Base-by-base conservation (phyloP, 2,888 invertebrate species). In the Synanthedon tipuliformis region DNA sequence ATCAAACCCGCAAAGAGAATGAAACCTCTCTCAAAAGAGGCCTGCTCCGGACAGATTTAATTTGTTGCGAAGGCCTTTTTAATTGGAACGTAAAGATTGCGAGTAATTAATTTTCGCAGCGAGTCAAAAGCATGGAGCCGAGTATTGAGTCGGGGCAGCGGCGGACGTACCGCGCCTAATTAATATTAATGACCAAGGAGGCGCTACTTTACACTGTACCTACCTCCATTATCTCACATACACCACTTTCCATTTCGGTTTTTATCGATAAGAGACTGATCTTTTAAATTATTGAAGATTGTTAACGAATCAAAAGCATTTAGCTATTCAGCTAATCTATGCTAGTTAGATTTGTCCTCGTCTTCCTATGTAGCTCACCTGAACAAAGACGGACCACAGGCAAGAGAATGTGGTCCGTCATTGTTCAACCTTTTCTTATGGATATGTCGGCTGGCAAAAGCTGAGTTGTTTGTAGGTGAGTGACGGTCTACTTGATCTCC, bases 21-120 rank as follows among this genome's bases (percentile, higher is more conserved):
- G 81, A 85, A 83, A 82, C 81, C 83, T 83, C 83, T 84, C 86
- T 86, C 78, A 83, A 87, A 86, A 83, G 85, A 77, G 78, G 81
- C 81, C 85, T 87, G 87, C 80, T 78, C 72, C 76, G 81, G 87
- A 87, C 87, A 87, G 87, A 87, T 87, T 87, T 87, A 87, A 87
- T 87, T 87, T 87, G 87, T 87, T 84, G 84, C 87, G 81, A 87
- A 87, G 87, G 86, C 86, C 78, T 87, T 87, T 86, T 86, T 87
- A 87, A 87, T 87, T 87, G 86, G 86, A 87, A 86, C 83, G 87
- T 87, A 87, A 87, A 87, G 87, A 87, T 87, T 86, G 85, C 75
- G 84, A 87, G 86, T 87, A 87, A 87, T 87, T 87, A 87, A 87
- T 87, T 87, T 87, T 87, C 78, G 82, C 84, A 81, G 83, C 79